phyloP scores from a whole-genome alignment of 2,888 invertebrate genomes.

The Alsophila aescularia region DNA sequence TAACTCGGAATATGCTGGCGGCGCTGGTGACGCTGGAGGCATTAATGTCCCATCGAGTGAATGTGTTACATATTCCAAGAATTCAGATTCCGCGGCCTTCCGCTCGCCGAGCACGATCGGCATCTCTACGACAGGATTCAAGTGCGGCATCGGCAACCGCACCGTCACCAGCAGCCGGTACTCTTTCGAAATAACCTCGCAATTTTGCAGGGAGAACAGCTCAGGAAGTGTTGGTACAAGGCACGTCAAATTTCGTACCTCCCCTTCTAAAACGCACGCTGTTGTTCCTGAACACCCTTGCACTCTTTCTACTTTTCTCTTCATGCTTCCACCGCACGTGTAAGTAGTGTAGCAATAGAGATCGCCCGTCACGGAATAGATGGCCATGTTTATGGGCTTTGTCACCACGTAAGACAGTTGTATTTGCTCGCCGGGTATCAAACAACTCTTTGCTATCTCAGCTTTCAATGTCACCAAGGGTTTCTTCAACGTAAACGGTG shows the following conservation, averaged over 20 bases:
- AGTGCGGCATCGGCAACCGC: not conserved
- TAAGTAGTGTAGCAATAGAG: not conserved
- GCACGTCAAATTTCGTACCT: not conserved
- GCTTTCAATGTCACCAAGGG: constrained; percentile 25
- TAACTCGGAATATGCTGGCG: too few relatives aligned
- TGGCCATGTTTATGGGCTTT: not conserved
- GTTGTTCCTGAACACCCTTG: not conserved
- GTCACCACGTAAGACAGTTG: not conserved
- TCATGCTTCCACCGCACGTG: not conserved
- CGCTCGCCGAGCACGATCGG: not conserved
- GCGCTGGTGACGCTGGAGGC: too few relatives aligned
- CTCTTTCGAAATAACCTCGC: not conserved
- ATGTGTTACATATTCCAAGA: too few relatives aligned
- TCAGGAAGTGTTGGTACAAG: not conserved
- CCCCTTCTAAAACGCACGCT: not conserved
- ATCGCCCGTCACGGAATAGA: not conserved
- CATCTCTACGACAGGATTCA: not conserved
- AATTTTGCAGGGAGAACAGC: not conserved
- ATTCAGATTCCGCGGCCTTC: too few relatives aligned
- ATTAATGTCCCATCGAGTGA: too few relatives aligned
- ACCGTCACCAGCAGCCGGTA: not conserved
- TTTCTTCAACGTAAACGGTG: constrained; percentile 9
- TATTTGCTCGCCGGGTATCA: not conserved
- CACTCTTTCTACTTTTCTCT: not conserved
- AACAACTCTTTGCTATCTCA: constrained; percentile 14